Base-by-base conservation (phyloP, 2,888 invertebrate species). In the Masnerella sp. region DNA sequence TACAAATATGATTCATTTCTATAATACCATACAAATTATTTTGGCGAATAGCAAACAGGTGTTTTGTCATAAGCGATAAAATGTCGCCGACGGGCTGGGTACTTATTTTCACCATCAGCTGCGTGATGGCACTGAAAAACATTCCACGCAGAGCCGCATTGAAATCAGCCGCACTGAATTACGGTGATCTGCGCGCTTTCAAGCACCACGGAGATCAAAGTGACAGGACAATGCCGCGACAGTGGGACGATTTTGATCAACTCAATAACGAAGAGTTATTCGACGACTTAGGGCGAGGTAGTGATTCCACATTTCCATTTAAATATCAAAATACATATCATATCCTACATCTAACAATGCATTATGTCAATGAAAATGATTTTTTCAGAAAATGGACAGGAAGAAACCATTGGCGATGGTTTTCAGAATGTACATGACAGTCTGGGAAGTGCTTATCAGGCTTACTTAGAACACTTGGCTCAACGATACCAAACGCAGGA, bases 341-440 rank as follows among this genome's bases (percentile, higher is more conserved):
- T n/a, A n/a, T n/a, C n/a, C n/a, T n/a, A n/a, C n/a, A n/a, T n/a
- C n/a, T n/a, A n/a, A n/a, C n/a, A n/a, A n/a, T n/a, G n/a, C n/a
- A n/a, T n/a, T n/a, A n/a, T n/a, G n/a, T n/a, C n/a, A n/a, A n/a
- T n/a, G n/a, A n/a, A n/a, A n/a, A n/a, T n/a, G n/a, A n/a, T n/a
- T n/a, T n/a, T 69, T 69, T 12, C 38, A 67, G 87, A 85, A 45
- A 83, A 84, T 47, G 88, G 88, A 4, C 88, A 88, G 49, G 82
- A 88, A 9, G 88, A 89, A 76, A 86, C 87, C 20, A 87, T 88
- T 11, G 88, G 87, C 0, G 88, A 88, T 49, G 88, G 85, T 9
- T 87, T 84, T 58, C 88, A 88, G 58, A 87, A 87, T 30, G 74
- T 85, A 5, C 82, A 82, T 47, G 80, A 81, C 43, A 84, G 80